These are phyloP conservation scores for Drosophila miranda DNA, from an alignment of 1,140 invertebrate genomes.

Conservation along the genomic window DNA sequence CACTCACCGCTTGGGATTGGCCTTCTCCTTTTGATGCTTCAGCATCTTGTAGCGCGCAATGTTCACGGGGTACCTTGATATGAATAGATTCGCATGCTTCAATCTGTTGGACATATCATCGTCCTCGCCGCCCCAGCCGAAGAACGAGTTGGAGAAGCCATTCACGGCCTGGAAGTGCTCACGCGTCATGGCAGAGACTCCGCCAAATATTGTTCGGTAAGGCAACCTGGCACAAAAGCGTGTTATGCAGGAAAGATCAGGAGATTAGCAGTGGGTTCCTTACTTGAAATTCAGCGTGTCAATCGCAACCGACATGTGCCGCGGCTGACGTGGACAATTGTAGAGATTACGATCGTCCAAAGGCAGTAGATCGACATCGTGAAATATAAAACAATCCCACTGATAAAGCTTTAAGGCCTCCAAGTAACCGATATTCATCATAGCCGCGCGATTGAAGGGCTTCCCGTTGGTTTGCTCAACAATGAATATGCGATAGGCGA, in stretches of 20 bases:
- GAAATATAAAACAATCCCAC: conserved; percentile 97
- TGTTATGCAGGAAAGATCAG: background rate
- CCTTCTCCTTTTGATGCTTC: conserved; percentile 92
- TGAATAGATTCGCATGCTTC: conserved; percentile 89
- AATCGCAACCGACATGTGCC: conserved; percentile 97
- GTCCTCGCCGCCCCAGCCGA: conserved; percentile 97
- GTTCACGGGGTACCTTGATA: conserved; percentile 92
- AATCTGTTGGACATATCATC: conserved; percentile 95
- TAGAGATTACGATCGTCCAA: conserved; percentile 96
- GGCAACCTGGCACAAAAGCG: conserved; percentile 86
- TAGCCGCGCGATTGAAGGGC: conserved; percentile 94
- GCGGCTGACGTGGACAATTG: conserved; percentile 93
- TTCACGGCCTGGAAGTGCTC: conserved; percentile 92
- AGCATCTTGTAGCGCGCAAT: conserved; percentile 96
- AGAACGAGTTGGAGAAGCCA: conserved; percentile 95
- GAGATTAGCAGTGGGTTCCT: conserved; percentile 24
- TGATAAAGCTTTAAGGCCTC: conserved; percentile 90
- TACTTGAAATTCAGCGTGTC: conserved; percentile 94
- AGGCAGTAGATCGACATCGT: conserved; percentile 97
- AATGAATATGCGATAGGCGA: conserved; percentile 97
- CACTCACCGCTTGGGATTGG: conserved; percentile 92
- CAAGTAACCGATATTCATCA: conserved; percentile 97
- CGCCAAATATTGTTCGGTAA: conserved; percentile 94
- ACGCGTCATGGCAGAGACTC: conserved; percentile 92
- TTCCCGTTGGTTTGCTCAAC: conserved; percentile 92